A percentile compares a stretch with the other conserved stretches of the same genome.
Evolutionary conservation across 92 coral and sea anemone species (phyloP).

Genomic region (Zoanthus sansibaricus): DNA sequence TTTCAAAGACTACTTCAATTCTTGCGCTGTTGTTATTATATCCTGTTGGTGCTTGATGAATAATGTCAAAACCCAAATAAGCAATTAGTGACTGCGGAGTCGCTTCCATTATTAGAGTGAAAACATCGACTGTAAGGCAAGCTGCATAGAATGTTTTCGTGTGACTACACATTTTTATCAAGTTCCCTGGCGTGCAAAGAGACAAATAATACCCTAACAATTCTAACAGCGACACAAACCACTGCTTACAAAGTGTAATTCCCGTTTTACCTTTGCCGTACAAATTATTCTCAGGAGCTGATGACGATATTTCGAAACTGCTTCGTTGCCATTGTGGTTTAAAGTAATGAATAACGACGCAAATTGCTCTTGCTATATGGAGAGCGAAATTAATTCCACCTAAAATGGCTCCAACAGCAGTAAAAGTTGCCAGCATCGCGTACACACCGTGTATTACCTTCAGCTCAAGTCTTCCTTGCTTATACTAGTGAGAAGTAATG

Average conservation of each 20-base stretch:
- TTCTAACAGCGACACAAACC: background rate
- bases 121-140: conserved; percentile 18
- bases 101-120: conserved; percentile 16
- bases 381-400: conserved; percentile 22
- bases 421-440: conserved; percentile 4
- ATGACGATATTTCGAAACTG: conserved; percentile 1
- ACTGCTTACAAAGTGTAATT: background rate
- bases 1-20: conserved; percentile 16
- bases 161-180: conserved; percentile 32
- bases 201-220: conserved; percentile 4
- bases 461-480: conserved; percentile 16
- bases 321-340: conserved; percentile 10
- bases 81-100: conserved; percentile 34
- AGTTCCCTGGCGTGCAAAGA: conserved; percentile 14
- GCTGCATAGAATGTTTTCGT: conserved; percentile 28
- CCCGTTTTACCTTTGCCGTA: background rate
- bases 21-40: conserved; percentile 1
- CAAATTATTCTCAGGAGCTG: background rate
- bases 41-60: background rate
- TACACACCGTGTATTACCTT: background rate
- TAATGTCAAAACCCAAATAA: conserved; percentile 26
- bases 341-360: conserved; percentile 1
- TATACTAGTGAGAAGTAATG: conserved; percentile 18
- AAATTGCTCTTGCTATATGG: conserved; percentile 19
- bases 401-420: conserved; percentile 6